Evolutionary conservation across 1,140 invertebrate genomes (phyloP), one percentile per base, ranked within the genome.

Genomic region (Pogonus chalceus): DNA sequence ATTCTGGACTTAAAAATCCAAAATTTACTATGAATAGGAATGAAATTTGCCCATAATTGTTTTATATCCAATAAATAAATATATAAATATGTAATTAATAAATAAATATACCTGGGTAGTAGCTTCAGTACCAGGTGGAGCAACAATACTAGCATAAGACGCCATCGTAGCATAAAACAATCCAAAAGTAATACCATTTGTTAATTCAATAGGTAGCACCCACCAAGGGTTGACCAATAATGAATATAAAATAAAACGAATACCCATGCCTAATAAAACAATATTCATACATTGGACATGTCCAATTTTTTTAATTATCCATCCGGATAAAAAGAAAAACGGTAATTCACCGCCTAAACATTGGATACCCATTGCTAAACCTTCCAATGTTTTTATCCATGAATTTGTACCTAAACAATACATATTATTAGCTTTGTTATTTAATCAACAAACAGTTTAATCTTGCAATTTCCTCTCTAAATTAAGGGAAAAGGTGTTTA

Each of bases 111-210:
- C 81, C 72, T 88, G 86, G 47, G 92, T 82, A 20, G 91, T 94
- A 1, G 88, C 85, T 68, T 90, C 85, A 1, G 86, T 88, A 10
- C 91, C 91, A 1, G 82, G 76, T n/a, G 90, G 88, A 2, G 90
- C 83, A 1, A 92, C 80, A 59, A 85, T 81, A 65, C 84, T 89
- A 0, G 90, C 90, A 70, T 93, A 95, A 0, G 87, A 88, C 7
- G 90, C 83, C 83, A 94, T 91, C 7, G 89, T 84, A 0, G 90
- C 81, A 73, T 91, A 96, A 65, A 90, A 89, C 54, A 96, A 75
- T 10, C 92, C 91, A 66, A 90, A 90, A 0, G 91, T 91, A 7
- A 93, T 71, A 14, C 91, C 90, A 71, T 95, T 90, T 4, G 90
- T 71, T 52, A 92, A 66, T 71, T 96, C 92, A 23, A 96, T 80